phyloP scores from a whole-genome alignment of 2,113 vertebrate species.

The Coreoperca whiteheadi region DNA sequence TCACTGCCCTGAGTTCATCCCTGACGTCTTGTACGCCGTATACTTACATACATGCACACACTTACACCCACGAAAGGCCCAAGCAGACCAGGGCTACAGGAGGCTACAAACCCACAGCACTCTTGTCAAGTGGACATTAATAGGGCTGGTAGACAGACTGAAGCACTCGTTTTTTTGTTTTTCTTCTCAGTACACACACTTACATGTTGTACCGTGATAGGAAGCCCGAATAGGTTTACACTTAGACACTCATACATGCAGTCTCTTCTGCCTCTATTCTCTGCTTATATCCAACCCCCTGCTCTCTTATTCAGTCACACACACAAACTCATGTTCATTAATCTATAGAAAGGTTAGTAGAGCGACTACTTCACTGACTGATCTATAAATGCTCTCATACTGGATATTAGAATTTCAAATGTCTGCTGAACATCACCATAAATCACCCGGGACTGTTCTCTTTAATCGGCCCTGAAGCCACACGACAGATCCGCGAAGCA shows the following conservation, averaged over 20 bases:
- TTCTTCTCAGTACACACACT: conserved; percentile 46
- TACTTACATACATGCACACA: conserved; percentile 45
- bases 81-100: conserved; percentile 70
- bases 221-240: conserved; percentile 63
- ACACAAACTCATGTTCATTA: conserved; percentile 37
- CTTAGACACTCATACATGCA: conserved; percentile 49
- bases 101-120: conserved; percentile 54
- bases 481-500: conserved; percentile 67
- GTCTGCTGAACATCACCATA: conserved; percentile 63
- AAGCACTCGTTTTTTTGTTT: conserved; percentile 63
- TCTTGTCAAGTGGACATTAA: conserved; percentile 63
- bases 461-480: conserved; percentile 65
- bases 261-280: conserved; percentile 39
- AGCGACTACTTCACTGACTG: conserved; percentile 47
- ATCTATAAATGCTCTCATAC: conserved; percentile 48
- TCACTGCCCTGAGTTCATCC: conserved; percentile 88
- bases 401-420: conserved; percentile 49
- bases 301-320: conserved; percentile 33
- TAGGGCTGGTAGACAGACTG: conserved; percentile 63
- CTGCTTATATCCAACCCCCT: conserved; percentile 45
- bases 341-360: conserved; percentile 53
- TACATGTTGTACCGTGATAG: conserved; percentile 61
- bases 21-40: conserved; percentile 5
- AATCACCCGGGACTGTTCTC: conserved; percentile 20
- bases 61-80: conserved; percentile 34